A percentile compares a stretch with the other conserved stretches of the same genome.
phyloP scores from a whole-genome alignment of 2,888 invertebrate genomes.

The Zaprionus lineosus region DNA sequence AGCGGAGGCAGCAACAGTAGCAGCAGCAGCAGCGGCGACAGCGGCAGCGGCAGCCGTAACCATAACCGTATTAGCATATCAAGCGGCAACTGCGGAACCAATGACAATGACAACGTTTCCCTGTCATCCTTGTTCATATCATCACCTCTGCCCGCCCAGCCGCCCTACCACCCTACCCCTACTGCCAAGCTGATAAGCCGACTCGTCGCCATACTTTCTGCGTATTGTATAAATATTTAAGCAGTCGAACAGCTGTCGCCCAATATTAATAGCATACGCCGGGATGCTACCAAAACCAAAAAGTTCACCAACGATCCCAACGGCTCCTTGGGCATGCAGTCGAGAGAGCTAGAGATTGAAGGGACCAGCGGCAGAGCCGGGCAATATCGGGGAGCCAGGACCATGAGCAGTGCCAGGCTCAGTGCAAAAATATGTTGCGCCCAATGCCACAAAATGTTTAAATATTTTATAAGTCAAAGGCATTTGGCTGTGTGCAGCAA shows the following conservation, averaged over 20 bases:
- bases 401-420: conserved; percentile 22
- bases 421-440: conserved; percentile 69
- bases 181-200: conserved; percentile 32
- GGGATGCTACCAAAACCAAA: conserved; percentile 44
- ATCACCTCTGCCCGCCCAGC: not conserved
- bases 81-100: conserved; percentile 43
- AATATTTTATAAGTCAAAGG: conserved; percentile 74
- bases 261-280: conserved; percentile 72
- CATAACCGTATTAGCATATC: conserved; percentile 76
- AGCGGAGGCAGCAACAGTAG: conserved; percentile 18
- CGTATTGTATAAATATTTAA: conserved; percentile 77
- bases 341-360: conserved; percentile 7
- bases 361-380: conserved; percentile 1
- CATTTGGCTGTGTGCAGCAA: conserved; percentile 55
- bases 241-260: conserved; percentile 72
- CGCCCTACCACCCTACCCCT: no score
- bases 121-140: conserved; percentile 26
- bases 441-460: conserved; percentile 70
- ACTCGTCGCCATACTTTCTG: conserved; percentile 54
- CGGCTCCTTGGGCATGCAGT: conserved; percentile 3
- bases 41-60: conserved; percentile 51
- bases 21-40: conserved; percentile 6
- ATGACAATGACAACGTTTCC: conserved; percentile 50
- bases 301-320: conserved; percentile 10
- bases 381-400: no score